Conservation (phyloP, 2,888 invertebrate species). For the Metellina segmentata region DNA sequence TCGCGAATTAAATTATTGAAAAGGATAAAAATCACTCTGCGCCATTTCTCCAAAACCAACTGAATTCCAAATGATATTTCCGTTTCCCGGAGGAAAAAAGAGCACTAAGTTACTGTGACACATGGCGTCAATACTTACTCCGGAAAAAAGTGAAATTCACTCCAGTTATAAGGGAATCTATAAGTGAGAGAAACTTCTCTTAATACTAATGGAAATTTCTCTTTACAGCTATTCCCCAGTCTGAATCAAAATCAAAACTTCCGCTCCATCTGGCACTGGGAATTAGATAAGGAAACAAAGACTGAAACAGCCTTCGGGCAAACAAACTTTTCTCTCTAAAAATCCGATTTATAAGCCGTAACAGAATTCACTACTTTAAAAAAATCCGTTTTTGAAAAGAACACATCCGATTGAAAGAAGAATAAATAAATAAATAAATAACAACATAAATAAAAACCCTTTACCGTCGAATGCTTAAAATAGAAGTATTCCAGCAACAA, state of each 20-base stretch:
- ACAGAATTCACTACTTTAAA: neutral
- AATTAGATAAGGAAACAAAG: neutral
- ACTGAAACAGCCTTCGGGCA: neutral
- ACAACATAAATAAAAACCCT: constrained; percentile 10
- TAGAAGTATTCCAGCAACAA: constrained; percentile 5
- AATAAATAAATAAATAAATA: constrained; percentile 2
- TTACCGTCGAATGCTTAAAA: constrained; percentile 24
- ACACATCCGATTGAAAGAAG: constrained; percentile 46
- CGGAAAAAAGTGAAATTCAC: too few species aligned
- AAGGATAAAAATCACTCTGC: too few species aligned
- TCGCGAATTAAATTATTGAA: too few species aligned
- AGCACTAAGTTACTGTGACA: too few species aligned
- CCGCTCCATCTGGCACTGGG: neutral
- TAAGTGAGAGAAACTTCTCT: too few species aligned
- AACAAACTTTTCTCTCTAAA: constrained; percentile 2
- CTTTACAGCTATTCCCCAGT: neutral
- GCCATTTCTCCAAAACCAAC: too few species aligned
- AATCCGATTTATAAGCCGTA: constrained; percentile 54
- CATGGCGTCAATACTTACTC: too few species aligned
- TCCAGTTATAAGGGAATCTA: too few species aligned
- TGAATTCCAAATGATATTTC: too few species aligned
- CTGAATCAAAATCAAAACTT: neutral
- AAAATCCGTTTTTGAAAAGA: constrained; percentile 48
- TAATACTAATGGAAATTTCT: too few species aligned
- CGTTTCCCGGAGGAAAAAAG: too few species aligned